Percentiles rank a stretch among this genome's conserved stretches.
Conservation (phyloP, 2,113 vertebrate species). For the Eubucco bourcierii region DNA sequence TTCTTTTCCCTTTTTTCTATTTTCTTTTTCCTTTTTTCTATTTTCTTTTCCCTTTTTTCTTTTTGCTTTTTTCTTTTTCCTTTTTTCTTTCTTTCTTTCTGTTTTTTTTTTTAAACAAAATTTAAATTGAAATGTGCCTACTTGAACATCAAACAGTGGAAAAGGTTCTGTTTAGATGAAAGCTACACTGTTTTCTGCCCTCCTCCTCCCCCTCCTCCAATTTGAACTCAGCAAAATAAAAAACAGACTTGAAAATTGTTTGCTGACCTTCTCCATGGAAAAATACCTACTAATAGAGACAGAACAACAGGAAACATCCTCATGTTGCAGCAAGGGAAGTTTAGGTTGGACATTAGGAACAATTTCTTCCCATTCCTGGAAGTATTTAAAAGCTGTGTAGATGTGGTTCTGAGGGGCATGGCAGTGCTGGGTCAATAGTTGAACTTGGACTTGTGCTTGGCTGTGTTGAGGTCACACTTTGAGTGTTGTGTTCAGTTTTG, state of each 20-base stretch:
- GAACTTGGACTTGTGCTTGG: no score
- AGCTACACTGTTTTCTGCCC: neutral
- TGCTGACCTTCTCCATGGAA: neutral
- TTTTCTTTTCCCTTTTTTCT: neutral
- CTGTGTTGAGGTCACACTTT: no score
- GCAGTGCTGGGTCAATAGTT: no score
- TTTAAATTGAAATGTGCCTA: neutral
- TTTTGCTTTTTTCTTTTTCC: neutral
- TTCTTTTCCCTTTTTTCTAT: no score
- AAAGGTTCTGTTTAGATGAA: neutral
- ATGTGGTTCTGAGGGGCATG: no score
- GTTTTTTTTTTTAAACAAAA: neutral
- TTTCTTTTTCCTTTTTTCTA: neutral
- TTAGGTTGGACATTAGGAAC: no score
- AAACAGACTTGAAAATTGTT: neutral
- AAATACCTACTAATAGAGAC: neutral
- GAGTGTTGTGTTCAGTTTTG: no score
- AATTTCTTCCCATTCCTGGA: no score
- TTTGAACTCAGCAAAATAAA: neutral
- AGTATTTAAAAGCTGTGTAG: no score
- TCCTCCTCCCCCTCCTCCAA: neutral
- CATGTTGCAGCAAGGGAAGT: no score
- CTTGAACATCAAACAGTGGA: neutral
- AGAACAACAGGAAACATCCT: no score
- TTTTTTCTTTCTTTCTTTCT: neutral